These are phyloP conservation scores for Drosophila bifasciata DNA, from an alignment of 1,140 invertebrate genomes.

Conservation along the genomic window DNA sequence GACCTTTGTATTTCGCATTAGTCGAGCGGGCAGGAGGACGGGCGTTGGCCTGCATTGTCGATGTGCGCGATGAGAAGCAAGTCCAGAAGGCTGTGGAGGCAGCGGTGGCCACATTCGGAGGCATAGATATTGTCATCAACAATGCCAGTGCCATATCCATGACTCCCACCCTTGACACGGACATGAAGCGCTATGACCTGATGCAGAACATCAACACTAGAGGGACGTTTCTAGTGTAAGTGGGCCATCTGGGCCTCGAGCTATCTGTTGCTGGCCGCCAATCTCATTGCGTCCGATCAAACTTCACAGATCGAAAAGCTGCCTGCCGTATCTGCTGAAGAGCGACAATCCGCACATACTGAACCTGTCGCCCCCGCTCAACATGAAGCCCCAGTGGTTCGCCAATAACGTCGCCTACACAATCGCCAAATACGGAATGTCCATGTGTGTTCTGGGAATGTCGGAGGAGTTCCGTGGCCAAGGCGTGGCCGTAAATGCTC, in stretches of 20 bases:
- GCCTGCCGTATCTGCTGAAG: constrained; percentile 95
- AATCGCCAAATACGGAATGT: constrained; percentile 99
- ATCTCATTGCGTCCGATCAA: constrained; percentile 49
- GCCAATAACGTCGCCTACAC: constrained; percentile 97
- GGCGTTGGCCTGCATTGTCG: constrained; percentile 96
- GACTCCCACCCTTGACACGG: constrained; percentile 92
- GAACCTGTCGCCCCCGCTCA: constrained; percentile 98
- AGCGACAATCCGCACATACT: constrained; percentile 97
- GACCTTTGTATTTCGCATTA: constrained; percentile 77
- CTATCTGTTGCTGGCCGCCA: background rate
- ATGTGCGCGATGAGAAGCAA: constrained; percentile 94
- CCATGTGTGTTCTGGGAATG: constrained; percentile 99
- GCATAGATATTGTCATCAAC: constrained; percentile 97
- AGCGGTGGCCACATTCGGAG: constrained; percentile 96
- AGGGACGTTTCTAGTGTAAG: constrained; percentile 96
- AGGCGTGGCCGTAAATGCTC: constrained; percentile 96
- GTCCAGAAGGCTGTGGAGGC: constrained; percentile 93
- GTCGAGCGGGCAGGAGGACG: constrained; percentile 96
- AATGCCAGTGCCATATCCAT: constrained; percentile 98
- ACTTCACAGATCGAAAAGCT: constrained; percentile 96
- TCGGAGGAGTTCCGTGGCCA: constrained; percentile 93
- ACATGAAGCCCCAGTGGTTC: constrained; percentile 96
- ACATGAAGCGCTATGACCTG: constrained; percentile 98
- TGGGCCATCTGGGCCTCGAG: constrained; percentile 21
- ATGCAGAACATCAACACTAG: constrained; percentile 97